Conservation (phyloP, 1,140 invertebrate genomes). For the Ips nitidus region DNA sequence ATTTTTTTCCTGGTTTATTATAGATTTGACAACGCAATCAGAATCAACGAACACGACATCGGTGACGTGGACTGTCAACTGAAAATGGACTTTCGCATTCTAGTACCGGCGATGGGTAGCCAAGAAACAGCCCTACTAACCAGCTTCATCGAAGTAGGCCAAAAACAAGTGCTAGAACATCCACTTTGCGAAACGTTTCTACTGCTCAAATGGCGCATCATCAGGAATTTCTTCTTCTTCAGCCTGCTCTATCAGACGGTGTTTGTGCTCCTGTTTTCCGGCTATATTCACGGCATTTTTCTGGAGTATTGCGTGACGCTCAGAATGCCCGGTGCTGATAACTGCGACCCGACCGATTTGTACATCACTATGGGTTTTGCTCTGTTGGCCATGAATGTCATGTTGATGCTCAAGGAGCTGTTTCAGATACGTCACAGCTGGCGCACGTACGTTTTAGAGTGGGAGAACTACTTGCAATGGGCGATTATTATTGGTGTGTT, state of each 20-base stretch:
- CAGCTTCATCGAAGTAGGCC: slow-evolving; percentile 75
- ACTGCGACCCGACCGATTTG: slow-evolving; percentile 54
- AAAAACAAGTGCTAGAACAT: slow-evolving; percentile 74
- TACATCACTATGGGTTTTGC: slow-evolving; percentile 57
- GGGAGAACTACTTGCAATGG: slow-evolving; percentile 85
- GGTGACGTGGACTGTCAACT: slow-evolving; percentile 82
- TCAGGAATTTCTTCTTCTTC: slow-evolving; percentile 80
- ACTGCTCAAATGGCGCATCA: slow-evolving; percentile 78
- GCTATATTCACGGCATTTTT: slow-evolving; percentile 65
- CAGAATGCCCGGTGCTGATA: neutral
- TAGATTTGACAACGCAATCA: slow-evolving; percentile 75
- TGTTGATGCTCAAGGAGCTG: slow-evolving; percentile 69
- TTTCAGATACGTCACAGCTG: slow-evolving; percentile 72
- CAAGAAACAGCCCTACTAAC: slow-evolving; percentile 70
- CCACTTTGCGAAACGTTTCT: slow-evolving; percentile 80
- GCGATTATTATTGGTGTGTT: slow-evolving; percentile 70
- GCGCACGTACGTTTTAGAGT: slow-evolving; percentile 69
- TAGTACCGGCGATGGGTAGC: slow-evolving; percentile 61
- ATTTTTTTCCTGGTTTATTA: neutral
- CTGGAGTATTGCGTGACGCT: slow-evolving; percentile 49
- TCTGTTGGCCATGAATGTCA: slow-evolving; percentile 62
- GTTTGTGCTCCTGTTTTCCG: slow-evolving; percentile 72
- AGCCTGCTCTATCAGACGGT: slow-evolving; percentile 76
- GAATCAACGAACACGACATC: slow-evolving; percentile 76
- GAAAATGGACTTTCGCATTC: slow-evolving; percentile 71